phyloP scores from a whole-genome alignment of 2,113 vertebrate species.

The Uria aalge region DNA sequence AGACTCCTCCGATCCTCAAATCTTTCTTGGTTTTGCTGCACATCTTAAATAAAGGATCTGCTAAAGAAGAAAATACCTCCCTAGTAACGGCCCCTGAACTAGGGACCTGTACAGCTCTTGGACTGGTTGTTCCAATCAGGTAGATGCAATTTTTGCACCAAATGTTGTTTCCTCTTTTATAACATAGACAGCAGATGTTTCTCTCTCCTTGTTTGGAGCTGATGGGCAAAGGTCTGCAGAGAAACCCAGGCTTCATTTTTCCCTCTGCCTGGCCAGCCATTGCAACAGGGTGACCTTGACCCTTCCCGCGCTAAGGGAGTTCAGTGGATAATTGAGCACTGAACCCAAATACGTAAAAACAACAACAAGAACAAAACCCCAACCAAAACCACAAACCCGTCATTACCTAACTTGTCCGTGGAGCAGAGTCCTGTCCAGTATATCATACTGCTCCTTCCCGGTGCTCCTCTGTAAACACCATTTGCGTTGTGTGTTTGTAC shows the following conservation, averaged over 20 bases:
- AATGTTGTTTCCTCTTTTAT: background rate
- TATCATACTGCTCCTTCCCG: background rate
- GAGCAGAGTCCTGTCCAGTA: background rate
- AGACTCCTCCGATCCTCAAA: background rate
- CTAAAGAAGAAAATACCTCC: background rate
- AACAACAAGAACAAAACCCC: background rate
- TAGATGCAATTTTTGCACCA: background rate
- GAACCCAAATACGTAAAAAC: background rate
- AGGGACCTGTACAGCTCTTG: background rate
- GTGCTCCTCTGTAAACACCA: background rate
- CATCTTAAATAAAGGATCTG: background rate
- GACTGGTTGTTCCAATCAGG: background rate
- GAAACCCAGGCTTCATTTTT: background rate
- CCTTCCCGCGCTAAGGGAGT: background rate
- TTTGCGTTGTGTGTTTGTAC: background rate
- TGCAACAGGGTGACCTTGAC: background rate
- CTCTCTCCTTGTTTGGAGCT: background rate
- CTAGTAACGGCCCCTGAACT: background rate
- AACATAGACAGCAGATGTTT: background rate
- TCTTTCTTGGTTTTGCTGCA: background rate
- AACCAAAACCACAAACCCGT: background rate
- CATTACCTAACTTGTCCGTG: background rate
- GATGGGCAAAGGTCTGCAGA: background rate
- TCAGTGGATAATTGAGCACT: background rate
- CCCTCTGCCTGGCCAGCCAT: background rate